Percentiles rank a stretch among this genome's conserved stretches.
phyloP scores from a whole-genome alignment of 2,888 invertebrate genomes.

The Rhynchonema sp. region DNA sequence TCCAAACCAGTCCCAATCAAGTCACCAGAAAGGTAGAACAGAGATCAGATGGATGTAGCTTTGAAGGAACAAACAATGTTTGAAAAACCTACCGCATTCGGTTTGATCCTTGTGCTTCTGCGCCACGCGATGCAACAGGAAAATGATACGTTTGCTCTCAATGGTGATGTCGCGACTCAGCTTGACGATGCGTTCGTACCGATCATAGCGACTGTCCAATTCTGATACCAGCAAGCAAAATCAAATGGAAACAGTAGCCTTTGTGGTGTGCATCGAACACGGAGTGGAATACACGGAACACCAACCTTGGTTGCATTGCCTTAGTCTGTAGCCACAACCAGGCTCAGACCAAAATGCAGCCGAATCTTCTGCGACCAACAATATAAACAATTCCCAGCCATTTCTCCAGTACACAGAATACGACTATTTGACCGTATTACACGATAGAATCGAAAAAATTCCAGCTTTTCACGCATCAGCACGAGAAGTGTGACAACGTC shows the following conservation, averaged over 20 bases:
- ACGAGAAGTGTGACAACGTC: neutral
- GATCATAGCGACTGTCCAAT: slow-evolving; percentile 59
- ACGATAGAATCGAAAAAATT: no score
- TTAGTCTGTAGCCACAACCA: no score
- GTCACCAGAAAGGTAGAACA: neutral
- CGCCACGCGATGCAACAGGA: slow-evolving; percentile 54
- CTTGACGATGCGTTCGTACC: slow-evolving; percentile 61
- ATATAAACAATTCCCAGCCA: no score
- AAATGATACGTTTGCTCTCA: slow-evolving; percentile 72
- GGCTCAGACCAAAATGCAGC: no score
- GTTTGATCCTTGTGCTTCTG: neutral
- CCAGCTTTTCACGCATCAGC: no score
- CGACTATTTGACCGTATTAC: no score
- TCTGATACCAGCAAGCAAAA: slow-evolving; percentile 8
- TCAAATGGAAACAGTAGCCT: neutral
- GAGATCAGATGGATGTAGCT: no score
- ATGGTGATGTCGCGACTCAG: slow-evolving; percentile 62
- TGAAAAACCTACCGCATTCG: neutral
- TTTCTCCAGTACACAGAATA: no score
- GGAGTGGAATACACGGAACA: no score
- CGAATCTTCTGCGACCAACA: no score
- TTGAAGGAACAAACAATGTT: neutral
- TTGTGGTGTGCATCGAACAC: no score
- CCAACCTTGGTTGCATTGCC: no score
- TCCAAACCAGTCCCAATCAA: neutral